Percentiles rank a stretch among this genome's conserved stretches.
phyloP scores from a whole-genome alignment of 1,140 invertebrate species.

The Leptinotarsa defecta region DNA sequence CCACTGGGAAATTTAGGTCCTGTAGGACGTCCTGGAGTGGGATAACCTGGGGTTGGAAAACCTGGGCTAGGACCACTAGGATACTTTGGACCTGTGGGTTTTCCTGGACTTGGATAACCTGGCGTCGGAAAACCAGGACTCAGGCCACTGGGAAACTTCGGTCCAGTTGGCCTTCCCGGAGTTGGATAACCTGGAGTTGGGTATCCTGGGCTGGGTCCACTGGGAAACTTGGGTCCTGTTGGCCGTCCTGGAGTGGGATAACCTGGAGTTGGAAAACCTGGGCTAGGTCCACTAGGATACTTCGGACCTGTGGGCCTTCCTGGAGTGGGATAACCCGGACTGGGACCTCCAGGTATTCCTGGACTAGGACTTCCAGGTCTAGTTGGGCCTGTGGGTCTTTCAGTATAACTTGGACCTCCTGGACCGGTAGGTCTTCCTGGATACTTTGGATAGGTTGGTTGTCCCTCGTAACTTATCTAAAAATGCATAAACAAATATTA shows the following conservation, averaged over 20 bases:
- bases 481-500: slow-evolving; percentile 25
- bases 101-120: slow-evolving; percentile 20
- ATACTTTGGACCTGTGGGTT: slow-evolving; percentile 10
- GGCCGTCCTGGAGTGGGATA: slow-evolving; percentile 46
- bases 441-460: slow-evolving; percentile 61
- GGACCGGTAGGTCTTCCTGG: slow-evolving; percentile 41
- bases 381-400: slow-evolving; percentile 20
- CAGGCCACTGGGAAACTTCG: slow-evolving; percentile 44
- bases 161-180: slow-evolving; percentile 48
- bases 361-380: slow-evolving; percentile 16
- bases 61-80: slow-evolving; percentile 20
- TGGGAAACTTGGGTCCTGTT: slow-evolving; percentile 52
- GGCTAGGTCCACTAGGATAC: slow-evolving; percentile 11
- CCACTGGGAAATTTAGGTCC: slow-evolving; percentile 50
- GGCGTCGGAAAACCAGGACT: slow-evolving; percentile 17
- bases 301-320: slow-evolving; percentile 14
- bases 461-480: slow-evolving; percentile 66
- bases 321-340: slow-evolving; percentile 23
- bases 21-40: slow-evolving; percentile 39
- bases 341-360: slow-evolving; percentile 20
- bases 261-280: slow-evolving; percentile 47
- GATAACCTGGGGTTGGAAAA: slow-evolving; percentile 52
- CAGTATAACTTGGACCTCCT: slow-evolving; percentile 13
- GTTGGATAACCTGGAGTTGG: slow-evolving; percentile 18
- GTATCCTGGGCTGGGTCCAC: slow-evolving; percentile 12